Conservation (phyloP, 2,113 vertebrate genomes). For the Pollachius pollachius region DNA sequence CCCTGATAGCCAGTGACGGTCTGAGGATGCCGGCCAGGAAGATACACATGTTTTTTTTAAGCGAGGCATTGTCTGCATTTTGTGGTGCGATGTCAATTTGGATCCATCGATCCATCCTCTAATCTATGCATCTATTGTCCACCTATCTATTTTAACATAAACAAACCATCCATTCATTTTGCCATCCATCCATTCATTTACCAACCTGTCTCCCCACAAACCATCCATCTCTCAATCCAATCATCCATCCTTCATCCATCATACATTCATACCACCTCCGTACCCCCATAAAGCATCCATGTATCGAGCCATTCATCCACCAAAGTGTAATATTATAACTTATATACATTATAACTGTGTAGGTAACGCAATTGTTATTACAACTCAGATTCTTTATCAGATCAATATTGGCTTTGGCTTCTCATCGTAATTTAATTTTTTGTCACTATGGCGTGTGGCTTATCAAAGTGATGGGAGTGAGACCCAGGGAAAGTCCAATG, state of each 20-base stretch:
- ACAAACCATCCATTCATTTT: neutral
- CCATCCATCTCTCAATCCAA: neutral
- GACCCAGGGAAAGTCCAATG: neutral
- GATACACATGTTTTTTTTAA: conserved; percentile 19
- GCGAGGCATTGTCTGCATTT: conserved; percentile 18
- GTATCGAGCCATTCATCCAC: neutral
- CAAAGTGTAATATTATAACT: too few species aligned
- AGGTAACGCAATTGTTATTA: too few species aligned
- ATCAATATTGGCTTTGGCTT: too few species aligned
- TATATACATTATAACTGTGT: too few species aligned
- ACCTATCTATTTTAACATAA: neutral
- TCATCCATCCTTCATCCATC: neutral
- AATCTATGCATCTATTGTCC: neutral
- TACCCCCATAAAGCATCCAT: neutral
- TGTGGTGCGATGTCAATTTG: neutral
- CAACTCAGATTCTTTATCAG: too few species aligned
- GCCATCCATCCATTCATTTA: neutral
- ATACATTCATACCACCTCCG: neutral
- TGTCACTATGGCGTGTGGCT: too few species aligned
- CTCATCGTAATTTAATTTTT: too few species aligned
- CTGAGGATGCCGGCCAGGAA: conserved; percentile 5
- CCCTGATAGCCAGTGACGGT: conserved; percentile 46
- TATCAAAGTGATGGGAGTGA: neutral
- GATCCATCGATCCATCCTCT: conserved; percentile 6
- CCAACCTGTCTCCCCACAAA: neutral